Evolutionary conservation across 1,140 invertebrate species (phyloP), one percentile per base, ranked within the genome.

Genomic region (Calosoma granatense): DNA sequence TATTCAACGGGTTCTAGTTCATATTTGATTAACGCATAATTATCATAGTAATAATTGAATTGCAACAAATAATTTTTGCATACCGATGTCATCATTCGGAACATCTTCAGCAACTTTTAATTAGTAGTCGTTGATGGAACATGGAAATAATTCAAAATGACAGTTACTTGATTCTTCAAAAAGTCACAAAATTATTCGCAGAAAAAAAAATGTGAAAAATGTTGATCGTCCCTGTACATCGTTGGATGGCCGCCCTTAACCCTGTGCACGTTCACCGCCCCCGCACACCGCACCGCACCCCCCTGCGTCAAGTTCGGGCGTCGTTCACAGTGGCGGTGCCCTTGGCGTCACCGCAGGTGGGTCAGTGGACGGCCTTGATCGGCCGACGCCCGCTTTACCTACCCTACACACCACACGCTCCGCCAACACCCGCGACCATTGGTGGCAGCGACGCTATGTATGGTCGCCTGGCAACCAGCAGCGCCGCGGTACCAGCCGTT

Each of bases 311-410:
- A 14, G 41, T 53, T 53, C 30, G 30, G 23, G 22, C 51, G 22
- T 23, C 53, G 26, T 26, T 57, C 26, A 43, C 55, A 12, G 54
- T 30, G 39, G 2, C 22, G 21, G n/a, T 36, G 54, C 30, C 54
- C 22, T 23, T 36, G 22, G 54, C 22, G 54, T 30, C 54, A 15
- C 21, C 12, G n/a, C 59, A 60, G 59, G 59, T 60, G 56, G 59
- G 59, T 60, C 59, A 60, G 56, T 54, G 56, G 47, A 55, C 55
- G 59, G 56, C 52, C 41, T 60, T 60, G 59, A 57, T 55, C 41
- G 59, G 36, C 51, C 56, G 26, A 55, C 51, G 56, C 41, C 41
- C 41, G 26, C 26, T 30, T 4, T 6, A 30, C 26, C 4, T 6
- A 60, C 59, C 59, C 53, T 43, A 36, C 14, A n/a, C 20, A 54